Base-by-base conservation (phyloP, 2,797 vertebrate genomes). In the Brachyalestes nurse region DNA sequence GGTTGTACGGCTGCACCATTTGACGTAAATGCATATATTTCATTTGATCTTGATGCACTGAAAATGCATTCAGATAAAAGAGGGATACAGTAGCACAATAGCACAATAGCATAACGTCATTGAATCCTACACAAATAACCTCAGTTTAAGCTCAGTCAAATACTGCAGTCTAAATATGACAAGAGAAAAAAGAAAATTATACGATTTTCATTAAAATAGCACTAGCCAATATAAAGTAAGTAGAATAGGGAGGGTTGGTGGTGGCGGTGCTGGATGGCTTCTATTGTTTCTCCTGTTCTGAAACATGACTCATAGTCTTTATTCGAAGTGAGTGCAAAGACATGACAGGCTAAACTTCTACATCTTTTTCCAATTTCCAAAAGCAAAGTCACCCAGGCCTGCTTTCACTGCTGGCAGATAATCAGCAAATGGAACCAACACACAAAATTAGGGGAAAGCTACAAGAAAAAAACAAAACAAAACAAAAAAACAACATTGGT, bases 401-500 rank as follows among this genome's bases (percentile, higher is more conserved):
- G 75, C 60, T 58, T 72, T 66, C 58, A 57, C 34, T 65, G 49
- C 64, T 19, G 38, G 67, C 51, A 58, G 42, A 77, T 73, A 34
- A 72, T 73, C 69, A 82, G 47, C 75, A 67, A 73, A 77, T 60
- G 57, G 62, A 51, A 67, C 34, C 61, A 78, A 74, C 69, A 78
- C n/a, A 58, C 21, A 57, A 77, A 51, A 77, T 82, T 67, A 77
- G 51, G 34, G 58, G 72, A 61, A 81, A 72, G 23, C 58, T 66
- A 74, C 6, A 84, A 88, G 72, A 61, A 83, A 72, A 34, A 51
- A 71, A 74, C 6, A 84, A 88, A 77, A 83, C 51, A 1, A n/a
- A 38, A 19, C 14, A 62, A 28, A 64, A 28, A 38, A 6, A 64
- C 38, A 88, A 83, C 87, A 88, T 74, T 84, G 85, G 64, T 85